Base-by-base conservation (phyloP, 2,888 invertebrate genomes). In the Drosophila siamana region DNA sequence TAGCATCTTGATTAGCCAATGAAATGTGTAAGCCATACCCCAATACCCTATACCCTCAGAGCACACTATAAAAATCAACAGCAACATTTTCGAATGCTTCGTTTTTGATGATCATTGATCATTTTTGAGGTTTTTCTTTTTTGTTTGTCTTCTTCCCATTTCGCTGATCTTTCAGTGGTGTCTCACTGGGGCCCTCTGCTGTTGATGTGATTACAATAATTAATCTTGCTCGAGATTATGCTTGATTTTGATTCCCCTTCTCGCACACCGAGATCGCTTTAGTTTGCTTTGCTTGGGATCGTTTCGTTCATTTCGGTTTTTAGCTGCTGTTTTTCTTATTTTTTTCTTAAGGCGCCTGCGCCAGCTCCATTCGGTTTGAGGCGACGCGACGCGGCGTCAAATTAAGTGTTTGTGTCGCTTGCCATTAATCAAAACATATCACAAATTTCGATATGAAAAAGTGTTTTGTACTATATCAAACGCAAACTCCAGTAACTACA, bases 361-460 rank as follows among this genome's bases (percentile, higher is more conserved):
- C 67, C 69, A 64, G 19, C 40, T 40, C 51, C 15, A 52, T 9
- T 5, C 33, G 43, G 22, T 19, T 22, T 30, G 30, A 30, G 30
- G 30, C 41, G 36, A 50, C 9, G 13, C 26, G 73, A 74, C 65
- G 78, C 72, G 76, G 89, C 89, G 90, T 89, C 89, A 90, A 90
- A 90, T 90, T 90, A 90, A 90, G 89, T 90, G 90, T 90, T 90
- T 90, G 88, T 89, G 90, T 90, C 89, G 86, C 82, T 88, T 67
- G 77, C 80, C 90, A 90, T 90, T 90, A 90, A 90, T 90, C 90
- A 90, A 78, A 80, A 83, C 88, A 86, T 86, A 86, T 87, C 86
- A 86, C 76, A 86, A 87, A 69, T 82, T 88, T 88, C 89, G 85
- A 86, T 86, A 86, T 86, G 85, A 86, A 89, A 89, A 86, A 86